phyloP scores from a whole-genome alignment of 23 tunicate genomes.

The Halocynthia aurantium region DNA sequence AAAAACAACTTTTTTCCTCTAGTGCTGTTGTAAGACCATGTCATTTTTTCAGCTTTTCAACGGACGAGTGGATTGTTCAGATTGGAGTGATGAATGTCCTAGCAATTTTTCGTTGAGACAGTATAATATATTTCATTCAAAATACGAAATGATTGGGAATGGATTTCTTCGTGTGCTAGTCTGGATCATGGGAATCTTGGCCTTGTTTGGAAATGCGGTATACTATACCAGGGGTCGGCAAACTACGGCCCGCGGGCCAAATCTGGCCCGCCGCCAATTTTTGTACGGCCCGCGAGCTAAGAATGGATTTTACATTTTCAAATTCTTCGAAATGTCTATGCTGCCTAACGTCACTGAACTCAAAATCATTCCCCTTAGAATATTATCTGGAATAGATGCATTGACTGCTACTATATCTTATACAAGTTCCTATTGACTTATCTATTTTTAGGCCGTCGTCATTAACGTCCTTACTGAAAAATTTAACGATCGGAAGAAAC shows the following conservation, averaged over 20 bases:
- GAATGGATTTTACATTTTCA: no score
- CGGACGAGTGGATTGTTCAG: constrained; percentile 77
- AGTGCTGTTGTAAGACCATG: no score
- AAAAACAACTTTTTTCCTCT: no score
- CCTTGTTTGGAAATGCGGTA: constrained; percentile 67
- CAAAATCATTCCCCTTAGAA: no score
- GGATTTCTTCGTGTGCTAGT: constrained; percentile 61
- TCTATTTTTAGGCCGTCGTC: not conserved
- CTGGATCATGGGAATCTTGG: constrained; percentile 79
- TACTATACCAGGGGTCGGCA: no score
- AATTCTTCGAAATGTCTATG: no score
- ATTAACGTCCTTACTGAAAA: not conserved
- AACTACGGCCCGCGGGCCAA: no score
- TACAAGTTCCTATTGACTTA: not conserved
- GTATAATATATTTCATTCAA: not conserved
- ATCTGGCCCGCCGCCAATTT: no score
- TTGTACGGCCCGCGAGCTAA: no score
- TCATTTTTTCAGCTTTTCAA: constrained; percentile 40
- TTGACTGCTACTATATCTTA: no score
- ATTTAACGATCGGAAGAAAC: not conserved
- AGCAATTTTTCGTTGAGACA: not conserved
- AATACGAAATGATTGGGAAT: constrained; percentile 60
- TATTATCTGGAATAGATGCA: no score
- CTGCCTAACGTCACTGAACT: no score
- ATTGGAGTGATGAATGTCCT: constrained; percentile 98